These are phyloP conservation scores for Biston stratarius DNA, from an alignment of 2,888 invertebrate species.

Conservation along the genomic window DNA sequence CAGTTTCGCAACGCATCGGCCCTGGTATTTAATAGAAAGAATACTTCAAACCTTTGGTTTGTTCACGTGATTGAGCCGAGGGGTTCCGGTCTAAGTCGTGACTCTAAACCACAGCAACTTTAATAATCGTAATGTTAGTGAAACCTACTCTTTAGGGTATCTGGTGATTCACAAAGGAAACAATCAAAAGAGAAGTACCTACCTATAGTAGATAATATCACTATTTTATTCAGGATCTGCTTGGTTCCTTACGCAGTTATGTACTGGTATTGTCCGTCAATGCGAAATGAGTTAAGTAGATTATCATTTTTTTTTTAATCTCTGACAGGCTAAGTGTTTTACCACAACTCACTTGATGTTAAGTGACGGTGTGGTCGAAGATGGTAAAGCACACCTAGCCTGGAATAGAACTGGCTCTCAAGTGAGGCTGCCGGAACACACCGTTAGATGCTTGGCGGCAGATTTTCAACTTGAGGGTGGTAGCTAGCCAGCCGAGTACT, in stretches of 20 bases:
- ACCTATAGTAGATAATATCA: not conserved
- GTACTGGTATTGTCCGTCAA: not conserved
- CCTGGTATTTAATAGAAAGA: slow-evolving; percentile 51
- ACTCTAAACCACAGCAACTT: slow-evolving; percentile 47
- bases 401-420: too few species aligned
- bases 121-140: slow-evolving; percentile 44
- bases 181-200: slow-evolving; percentile 2
- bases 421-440: too few species aligned
- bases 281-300: too few species aligned
- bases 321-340: too few species aligned
- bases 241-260: not conserved
- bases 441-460: too few species aligned
- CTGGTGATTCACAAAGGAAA: slow-evolving; percentile 18
- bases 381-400: too few species aligned
- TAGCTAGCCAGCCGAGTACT: too few species aligned
- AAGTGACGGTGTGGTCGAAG: too few species aligned
- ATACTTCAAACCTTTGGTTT: slow-evolving; percentile 43
- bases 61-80: slow-evolving; percentile 38
- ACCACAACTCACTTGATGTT: too few species aligned
- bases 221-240: not conserved
- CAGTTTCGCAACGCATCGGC: slow-evolving; percentile 49
- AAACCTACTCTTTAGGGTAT: slow-evolving; percentile 35
- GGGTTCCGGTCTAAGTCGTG: slow-evolving; percentile 50
- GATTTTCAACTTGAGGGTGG: too few species aligned
- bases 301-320: too few species aligned